phyloP scores from a whole-genome alignment of 1,140 invertebrate species.

The Sinonovacula constricta region DNA sequence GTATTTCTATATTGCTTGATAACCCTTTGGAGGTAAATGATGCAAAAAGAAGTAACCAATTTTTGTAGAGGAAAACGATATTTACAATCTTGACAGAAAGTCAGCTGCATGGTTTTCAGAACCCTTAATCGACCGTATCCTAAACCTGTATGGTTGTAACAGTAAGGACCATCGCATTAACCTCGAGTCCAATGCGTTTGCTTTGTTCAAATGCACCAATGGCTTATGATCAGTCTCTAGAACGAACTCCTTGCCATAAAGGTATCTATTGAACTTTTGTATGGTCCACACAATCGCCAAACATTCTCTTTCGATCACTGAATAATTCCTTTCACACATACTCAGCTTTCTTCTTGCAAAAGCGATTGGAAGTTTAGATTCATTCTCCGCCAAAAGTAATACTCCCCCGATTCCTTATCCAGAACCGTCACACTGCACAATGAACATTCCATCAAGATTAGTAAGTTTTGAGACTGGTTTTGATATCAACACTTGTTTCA shows the following conservation, averaged over 20 bases:
- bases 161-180: conserved; percentile 4
- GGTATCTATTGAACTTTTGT: conserved; percentile 75
- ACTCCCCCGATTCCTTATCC: conserved; percentile 51
- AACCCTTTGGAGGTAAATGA: no score
- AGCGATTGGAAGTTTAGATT: conserved; percentile 47
- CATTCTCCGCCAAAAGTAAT: conserved; percentile 47
- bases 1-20: no score
- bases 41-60: no score
- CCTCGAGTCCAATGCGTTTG: conserved; percentile 5
- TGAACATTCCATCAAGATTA: conserved; percentile 70
- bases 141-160: conserved; percentile 20
- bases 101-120: conserved; percentile 30
- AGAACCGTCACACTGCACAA: conserved; percentile 35
- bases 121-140: conserved; percentile 29
- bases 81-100: conserved; percentile 4
- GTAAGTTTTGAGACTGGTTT: conserved; percentile 56
- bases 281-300: conserved; percentile 75
- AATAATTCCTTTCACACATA: conserved; percentile 23
- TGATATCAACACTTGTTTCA: not conserved
- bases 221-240: conserved; percentile 46
- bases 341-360: conserved; percentile 59
- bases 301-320: conserved; percentile 74
- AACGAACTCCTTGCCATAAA: conserved; percentile 22
- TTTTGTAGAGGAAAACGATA: no score
- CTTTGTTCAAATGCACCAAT: conserved; percentile 8